A percentile compares a stretch with the other conserved stretches of the same genome.
These are phyloP conservation scores for Papilio glaucus DNA, from an alignment of 1,140 invertebrate genomes.

Conservation along the genomic window DNA sequence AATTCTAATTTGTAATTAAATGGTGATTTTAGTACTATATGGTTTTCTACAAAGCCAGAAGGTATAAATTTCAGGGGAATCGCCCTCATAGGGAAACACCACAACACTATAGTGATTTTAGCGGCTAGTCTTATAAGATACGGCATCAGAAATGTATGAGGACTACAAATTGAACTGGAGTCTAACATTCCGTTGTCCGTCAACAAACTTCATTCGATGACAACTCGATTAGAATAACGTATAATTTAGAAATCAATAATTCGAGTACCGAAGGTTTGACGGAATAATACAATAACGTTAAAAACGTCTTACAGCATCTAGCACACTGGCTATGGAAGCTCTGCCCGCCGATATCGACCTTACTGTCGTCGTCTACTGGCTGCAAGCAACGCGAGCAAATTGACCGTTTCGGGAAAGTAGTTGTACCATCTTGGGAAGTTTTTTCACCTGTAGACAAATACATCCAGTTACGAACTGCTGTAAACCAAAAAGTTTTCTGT, in stretches of 20 bases:
- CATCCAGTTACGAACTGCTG: not conserved
- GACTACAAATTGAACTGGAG: too few relatives aligned
- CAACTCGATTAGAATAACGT: too few relatives aligned
- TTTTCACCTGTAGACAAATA: constrained; percentile 39
- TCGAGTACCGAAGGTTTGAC: too few relatives aligned
- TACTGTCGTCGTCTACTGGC: constrained; percentile 54
- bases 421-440: constrained; percentile 38
- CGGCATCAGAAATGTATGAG: too few relatives aligned
- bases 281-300: constrained; percentile 18
- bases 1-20: too few relatives aligned
- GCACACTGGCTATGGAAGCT: constrained; percentile 68
- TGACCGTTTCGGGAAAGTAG: constrained; percentile 51
- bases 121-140: too few relatives aligned
- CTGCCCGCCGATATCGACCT: constrained; percentile 63
- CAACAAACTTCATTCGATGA: too few relatives aligned
- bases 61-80: constrained; percentile 13
- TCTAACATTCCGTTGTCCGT: too few relatives aligned
- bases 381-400: constrained; percentile 70
- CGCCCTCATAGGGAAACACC: too few relatives aligned
- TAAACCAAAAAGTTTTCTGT: too few relatives aligned
- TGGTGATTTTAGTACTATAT: not conserved
- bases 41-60: not conserved
- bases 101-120: too few relatives aligned
- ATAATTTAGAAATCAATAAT: too few relatives aligned
- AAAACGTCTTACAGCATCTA: constrained; percentile 67